Evolutionary conservation across 2,888 invertebrate species (phyloP).

Genomic region (Leuctra nigra): DNA sequence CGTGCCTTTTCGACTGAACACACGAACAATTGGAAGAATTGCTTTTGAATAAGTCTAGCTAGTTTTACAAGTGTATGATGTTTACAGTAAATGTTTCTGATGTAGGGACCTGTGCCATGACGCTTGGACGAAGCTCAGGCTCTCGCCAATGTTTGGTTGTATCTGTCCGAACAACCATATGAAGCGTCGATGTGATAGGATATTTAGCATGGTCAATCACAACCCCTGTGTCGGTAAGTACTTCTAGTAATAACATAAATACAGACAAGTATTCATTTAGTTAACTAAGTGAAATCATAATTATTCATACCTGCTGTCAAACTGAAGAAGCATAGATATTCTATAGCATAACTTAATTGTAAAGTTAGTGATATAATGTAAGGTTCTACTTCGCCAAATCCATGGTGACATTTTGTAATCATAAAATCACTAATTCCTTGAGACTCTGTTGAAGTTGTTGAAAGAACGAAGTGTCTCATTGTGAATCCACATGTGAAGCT

Average conservation of each 20-base stretch:
- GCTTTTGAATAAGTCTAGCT: not conserved
- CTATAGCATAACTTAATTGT: too few species aligned
- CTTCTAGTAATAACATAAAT: not conserved
- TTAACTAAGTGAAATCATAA: too few species aligned
- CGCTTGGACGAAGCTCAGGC: slow-evolving; percentile 78
- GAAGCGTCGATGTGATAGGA: slow-evolving; percentile 80
- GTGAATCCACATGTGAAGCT: too few species aligned
- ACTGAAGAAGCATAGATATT: not conserved
- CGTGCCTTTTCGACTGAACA: slow-evolving; percentile 4
- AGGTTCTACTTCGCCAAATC: too few species aligned
- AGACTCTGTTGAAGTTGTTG: too few species aligned
- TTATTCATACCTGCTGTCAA: not conserved
- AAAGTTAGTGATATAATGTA: too few species aligned
- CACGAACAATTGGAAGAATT: slow-evolving; percentile 1
- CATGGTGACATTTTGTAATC: too few species aligned
- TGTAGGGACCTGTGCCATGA: slow-evolving; percentile 77
- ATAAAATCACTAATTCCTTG: too few species aligned
- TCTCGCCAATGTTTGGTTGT: slow-evolving; percentile 88
- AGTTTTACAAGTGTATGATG: not conserved
- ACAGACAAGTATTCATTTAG: too few species aligned
- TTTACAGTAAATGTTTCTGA: too few species aligned
- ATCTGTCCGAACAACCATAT: slow-evolving; percentile 87
- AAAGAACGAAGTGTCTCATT: too few species aligned
- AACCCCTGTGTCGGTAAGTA: slow-evolving; percentile 91
- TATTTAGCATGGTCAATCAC: slow-evolving; percentile 84